Conservation (phyloP, 2,113 vertebrate genomes). For the Pipra filicauda region DNA sequence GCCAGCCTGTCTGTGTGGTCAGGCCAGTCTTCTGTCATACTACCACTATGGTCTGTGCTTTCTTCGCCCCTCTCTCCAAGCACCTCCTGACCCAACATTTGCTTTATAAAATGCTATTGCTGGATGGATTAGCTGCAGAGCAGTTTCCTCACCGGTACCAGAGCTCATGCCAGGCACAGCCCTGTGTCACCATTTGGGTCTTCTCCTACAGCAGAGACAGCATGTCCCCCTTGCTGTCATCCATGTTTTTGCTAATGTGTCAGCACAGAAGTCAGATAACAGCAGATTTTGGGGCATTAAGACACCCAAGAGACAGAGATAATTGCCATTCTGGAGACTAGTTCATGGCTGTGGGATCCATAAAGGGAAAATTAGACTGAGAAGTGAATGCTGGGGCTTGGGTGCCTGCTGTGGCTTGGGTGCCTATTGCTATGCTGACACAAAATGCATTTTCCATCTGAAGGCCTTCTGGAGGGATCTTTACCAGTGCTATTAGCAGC, state of each 20-base stretch:
- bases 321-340: neutral
- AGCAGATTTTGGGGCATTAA: neutral
- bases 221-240: rapidly evolving
- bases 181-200: neutral
- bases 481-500: neutral
- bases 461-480: neutral
- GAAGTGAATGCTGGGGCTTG: neutral
- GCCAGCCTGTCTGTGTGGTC: neutral
- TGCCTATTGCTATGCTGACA: neutral
- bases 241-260: neutral
- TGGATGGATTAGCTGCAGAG: neutral
- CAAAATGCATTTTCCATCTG: neutral
- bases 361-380: neutral
- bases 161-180: neutral
- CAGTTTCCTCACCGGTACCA: neutral
- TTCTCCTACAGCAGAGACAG: neutral
- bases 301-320: neutral
- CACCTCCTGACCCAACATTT: neutral
- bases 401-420: neutral
- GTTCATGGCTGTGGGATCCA: neutral
- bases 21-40: neutral
- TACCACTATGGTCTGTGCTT: rapidly evolving
- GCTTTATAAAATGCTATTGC: neutral
- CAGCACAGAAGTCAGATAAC: neutral
- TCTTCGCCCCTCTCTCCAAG: neutral